phyloP scores from a whole-genome alignment of 2,113 vertebrate genomes.

The Leptosomus discolor region DNA sequence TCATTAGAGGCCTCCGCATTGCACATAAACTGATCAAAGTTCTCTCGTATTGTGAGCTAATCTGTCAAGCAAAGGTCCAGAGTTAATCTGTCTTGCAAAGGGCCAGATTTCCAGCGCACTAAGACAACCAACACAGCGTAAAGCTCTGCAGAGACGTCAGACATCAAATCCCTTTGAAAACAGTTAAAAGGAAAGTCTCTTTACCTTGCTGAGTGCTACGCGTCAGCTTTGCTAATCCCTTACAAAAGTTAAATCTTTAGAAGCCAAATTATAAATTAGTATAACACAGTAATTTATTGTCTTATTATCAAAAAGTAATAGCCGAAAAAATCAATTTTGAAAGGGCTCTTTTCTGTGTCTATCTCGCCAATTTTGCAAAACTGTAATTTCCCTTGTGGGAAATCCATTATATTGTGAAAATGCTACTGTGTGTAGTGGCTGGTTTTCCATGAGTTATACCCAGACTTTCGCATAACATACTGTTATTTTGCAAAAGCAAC shows the following conservation, averaged over 20 bases:
- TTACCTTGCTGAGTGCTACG: background rate
- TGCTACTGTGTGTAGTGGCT: background rate
- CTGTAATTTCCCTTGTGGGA: slow-evolving; percentile 19
- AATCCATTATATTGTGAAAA: background rate
- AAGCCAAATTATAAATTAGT: background rate
- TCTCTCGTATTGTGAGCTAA: background rate
- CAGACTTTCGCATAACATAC: background rate
- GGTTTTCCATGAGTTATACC: background rate
- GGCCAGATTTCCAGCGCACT: background rate
- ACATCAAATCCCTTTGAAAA: background rate
- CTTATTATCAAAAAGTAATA: background rate
- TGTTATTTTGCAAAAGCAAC: background rate
- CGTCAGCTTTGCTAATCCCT: background rate
- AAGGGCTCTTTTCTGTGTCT: background rate
- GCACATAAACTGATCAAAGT: background rate
- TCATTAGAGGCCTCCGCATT: background rate
- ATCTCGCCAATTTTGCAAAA: background rate
- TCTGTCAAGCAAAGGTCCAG: background rate
- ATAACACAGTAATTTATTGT: background rate
- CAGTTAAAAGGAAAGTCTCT: background rate
- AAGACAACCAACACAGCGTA: background rate
- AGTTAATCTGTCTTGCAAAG: background rate
- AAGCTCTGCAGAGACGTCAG: background rate
- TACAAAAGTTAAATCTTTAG: background rate
- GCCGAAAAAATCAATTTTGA: background rate